Evolutionary conservation across 2,888 invertebrate genomes (phyloP).

Genomic region (Hartigia nigra): DNA sequence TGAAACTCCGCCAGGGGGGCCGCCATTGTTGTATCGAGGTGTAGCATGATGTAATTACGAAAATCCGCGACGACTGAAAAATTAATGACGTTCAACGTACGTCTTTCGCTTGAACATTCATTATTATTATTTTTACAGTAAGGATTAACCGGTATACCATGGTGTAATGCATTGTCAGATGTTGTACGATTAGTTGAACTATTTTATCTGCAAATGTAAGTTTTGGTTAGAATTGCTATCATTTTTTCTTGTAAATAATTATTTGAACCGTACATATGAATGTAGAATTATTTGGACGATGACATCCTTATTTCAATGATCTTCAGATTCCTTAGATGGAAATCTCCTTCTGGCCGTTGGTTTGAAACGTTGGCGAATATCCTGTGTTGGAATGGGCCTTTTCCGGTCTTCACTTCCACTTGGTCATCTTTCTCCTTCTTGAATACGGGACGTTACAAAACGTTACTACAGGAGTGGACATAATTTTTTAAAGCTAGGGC

Average conservation of each 20-base stretch:
- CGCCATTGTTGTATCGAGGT: constrained; percentile 50
- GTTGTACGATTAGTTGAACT: constrained; percentile 16
- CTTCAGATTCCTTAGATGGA: neutral
- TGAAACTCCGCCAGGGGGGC: constrained; percentile 40
- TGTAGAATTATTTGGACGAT: neutral
- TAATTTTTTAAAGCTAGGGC: constrained; percentile 11
- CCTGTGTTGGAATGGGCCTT: constrained; percentile 6
- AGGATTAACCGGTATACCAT: constrained; percentile 1
- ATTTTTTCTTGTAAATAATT: neutral
- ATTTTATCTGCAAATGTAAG: neutral
- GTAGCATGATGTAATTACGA: constrained; percentile 38
- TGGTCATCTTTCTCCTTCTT: neutral
- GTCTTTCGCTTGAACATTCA: neutral
- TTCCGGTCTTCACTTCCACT: constrained; percentile 26
- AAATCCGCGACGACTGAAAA: constrained; percentile 1
- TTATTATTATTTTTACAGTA: constrained; percentile 2
- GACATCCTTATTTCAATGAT: neutral
- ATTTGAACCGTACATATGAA: neutral
- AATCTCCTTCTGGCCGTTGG: neutral
- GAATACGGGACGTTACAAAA: constrained; percentile 1
- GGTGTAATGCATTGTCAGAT: constrained; percentile 4
- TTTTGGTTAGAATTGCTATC: neutral
- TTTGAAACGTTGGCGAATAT: neutral
- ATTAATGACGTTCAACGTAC: neutral
- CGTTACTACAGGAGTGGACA: constrained; percentile 10